These are phyloP conservation scores for Tuta absoluta DNA, from an alignment of 2,888 invertebrate species.

Conservation along the genomic window DNA sequence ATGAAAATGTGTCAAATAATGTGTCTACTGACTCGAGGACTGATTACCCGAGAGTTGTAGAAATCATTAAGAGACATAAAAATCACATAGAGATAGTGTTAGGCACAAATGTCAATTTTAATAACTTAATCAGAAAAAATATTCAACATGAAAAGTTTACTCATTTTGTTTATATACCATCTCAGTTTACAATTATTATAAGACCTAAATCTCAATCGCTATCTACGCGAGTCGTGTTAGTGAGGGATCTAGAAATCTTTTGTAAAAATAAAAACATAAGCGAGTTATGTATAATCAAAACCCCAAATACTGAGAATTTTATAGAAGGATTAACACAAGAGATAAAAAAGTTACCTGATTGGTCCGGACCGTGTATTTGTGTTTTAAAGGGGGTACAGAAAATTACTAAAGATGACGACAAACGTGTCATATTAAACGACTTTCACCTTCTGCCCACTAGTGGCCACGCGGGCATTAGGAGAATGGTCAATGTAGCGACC, in stretches of 20 bases:
- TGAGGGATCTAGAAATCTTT: slow-evolving; percentile 29
- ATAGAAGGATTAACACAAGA: slow-evolving; percentile 29
- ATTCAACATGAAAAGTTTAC: background rate
- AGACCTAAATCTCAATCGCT: slow-evolving; percentile 26
- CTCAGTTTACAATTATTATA: slow-evolving; percentile 19
- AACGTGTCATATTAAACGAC: background rate
- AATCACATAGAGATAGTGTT: slow-evolving; percentile 21
- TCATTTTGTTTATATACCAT: background rate
- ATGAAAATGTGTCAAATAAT: background rate
- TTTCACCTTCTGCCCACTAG: no score
- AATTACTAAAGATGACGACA: slow-evolving; percentile 31
- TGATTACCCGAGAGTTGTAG: slow-evolving; percentile 37
- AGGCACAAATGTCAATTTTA: background rate
- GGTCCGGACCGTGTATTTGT: slow-evolving; percentile 30
- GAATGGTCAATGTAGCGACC: no score
- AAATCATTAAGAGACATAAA: slow-evolving; percentile 28
- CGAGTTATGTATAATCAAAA: slow-evolving; percentile 29
- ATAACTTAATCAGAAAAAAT: background rate
- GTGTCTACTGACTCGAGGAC: slow-evolving; percentile 24
- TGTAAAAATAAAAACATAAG: slow-evolving; percentile 28
- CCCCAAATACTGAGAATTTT: slow-evolving; percentile 29
- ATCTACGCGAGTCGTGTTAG: slow-evolving; percentile 29
- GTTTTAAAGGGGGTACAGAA: slow-evolving; percentile 29
- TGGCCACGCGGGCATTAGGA: no score
- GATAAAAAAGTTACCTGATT: slow-evolving; percentile 27